Percentiles rank a stretch among this genome's conserved stretches.
Conservation (phyloP, 2,113 vertebrate genomes). For the Apodemus sylvaticus region DNA sequence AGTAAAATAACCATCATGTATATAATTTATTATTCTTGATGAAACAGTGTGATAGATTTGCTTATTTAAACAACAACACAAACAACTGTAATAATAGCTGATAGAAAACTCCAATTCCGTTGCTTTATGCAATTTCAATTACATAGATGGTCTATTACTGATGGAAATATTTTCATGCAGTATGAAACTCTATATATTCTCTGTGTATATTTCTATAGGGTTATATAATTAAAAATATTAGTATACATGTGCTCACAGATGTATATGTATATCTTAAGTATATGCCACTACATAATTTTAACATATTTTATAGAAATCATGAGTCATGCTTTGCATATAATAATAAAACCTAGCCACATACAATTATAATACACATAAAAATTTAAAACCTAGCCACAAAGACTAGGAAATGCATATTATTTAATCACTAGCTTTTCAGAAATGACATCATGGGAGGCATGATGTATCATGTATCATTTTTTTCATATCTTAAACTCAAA, state of each 20-base stretch:
- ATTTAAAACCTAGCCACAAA: background rate
- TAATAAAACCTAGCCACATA: background rate
- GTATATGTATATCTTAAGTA: no score
- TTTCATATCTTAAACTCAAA: background rate
- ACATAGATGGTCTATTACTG: background rate
- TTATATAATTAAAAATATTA: background rate
- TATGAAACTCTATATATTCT: background rate
- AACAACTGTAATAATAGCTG: background rate
- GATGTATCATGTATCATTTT: background rate
- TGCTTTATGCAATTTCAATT: background rate
- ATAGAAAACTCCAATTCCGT: background rate
- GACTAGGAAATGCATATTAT: background rate
- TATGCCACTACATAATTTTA: background rate
- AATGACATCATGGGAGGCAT: background rate
- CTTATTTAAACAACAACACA: background rate
- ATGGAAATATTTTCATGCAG: background rate
- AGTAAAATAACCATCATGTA: background rate
- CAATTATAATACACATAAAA: background rate
- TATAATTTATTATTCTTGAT: background rate
- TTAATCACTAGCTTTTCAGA: background rate
- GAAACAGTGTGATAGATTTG: background rate
- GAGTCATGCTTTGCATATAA: background rate
- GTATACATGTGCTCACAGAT: background rate
- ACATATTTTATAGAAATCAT: slow-evolving; percentile 9
- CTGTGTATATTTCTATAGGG: background rate